phyloP scores from a whole-genome alignment of 2,797 vertebrate species.

The Protonibea diacanthus region DNA sequence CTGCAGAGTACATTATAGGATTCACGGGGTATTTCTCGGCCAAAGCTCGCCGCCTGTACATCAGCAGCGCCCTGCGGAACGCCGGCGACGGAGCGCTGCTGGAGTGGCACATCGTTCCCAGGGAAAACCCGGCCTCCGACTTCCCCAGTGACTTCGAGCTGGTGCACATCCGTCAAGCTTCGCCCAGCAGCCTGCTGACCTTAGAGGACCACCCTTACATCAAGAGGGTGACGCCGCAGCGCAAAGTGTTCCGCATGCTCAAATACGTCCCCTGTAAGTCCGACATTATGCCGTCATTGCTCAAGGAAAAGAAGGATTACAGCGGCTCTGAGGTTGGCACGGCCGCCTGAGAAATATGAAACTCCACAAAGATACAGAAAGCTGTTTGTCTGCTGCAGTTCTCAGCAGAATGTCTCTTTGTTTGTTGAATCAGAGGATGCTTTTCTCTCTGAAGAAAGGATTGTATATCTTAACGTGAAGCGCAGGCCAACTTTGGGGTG shows the following conservation, averaged over 20 bases:
- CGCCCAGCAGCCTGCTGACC: constrained; percentile 87
- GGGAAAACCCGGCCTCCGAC: constrained; percentile 96
- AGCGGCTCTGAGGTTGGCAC: not conserved
- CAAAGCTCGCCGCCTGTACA: constrained; percentile 95
- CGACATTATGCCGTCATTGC: not conserved
- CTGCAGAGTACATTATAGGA: constrained; percentile 94
- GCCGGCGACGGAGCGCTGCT: constrained; percentile 57
- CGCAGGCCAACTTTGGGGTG: constrained; percentile 29
- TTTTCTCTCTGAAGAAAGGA: constrained; percentile 40
- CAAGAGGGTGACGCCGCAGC: constrained; percentile 96
- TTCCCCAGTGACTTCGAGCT: constrained; percentile 99
- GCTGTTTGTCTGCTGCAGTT: constrained; percentile 18
- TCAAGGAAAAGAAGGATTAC: not conserved
- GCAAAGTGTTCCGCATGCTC: constrained; percentile 94
- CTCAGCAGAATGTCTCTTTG: constrained; percentile 42
- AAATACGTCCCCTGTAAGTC: constrained; percentile 92
- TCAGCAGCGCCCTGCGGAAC: constrained; percentile 92
- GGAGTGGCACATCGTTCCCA: constrained; percentile 94
- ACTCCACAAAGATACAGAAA: constrained; percentile 29
- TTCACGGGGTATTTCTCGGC: constrained; percentile 98
- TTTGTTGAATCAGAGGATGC: constrained; percentile 25
- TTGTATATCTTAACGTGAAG: constrained; percentile 49
- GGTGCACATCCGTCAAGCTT: constrained; percentile 92
- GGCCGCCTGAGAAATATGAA: constrained; percentile 15
- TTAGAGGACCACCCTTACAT: constrained; percentile 97